Percentiles rank a stretch among this genome's conserved stretches.
Conservation (phyloP, 2,888 invertebrate genomes). For the Leptura quadrifasciata region DNA sequence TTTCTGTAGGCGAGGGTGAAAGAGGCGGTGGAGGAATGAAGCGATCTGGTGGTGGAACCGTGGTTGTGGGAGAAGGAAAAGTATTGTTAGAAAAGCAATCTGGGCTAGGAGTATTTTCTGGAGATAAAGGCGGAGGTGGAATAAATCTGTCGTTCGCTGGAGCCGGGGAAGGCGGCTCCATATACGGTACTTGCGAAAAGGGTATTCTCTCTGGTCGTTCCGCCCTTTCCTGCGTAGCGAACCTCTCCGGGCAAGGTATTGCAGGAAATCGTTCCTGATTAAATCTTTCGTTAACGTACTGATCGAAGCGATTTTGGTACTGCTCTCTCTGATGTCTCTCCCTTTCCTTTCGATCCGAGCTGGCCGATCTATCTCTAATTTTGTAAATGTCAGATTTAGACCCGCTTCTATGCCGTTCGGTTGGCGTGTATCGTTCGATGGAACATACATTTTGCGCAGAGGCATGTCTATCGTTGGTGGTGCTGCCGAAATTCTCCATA, state of each 20-base stretch:
- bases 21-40: slow-evolving; percentile 73
- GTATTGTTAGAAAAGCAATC: slow-evolving; percentile 78
- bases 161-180: slow-evolving; percentile 78
- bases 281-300: slow-evolving; percentile 59
- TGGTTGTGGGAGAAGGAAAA: slow-evolving; percentile 73
- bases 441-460: slow-evolving; percentile 64
- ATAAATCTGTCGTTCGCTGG: slow-evolving; percentile 73
- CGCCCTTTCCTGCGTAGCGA: slow-evolving; percentile 66
- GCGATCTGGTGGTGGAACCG: slow-evolving; percentile 77
- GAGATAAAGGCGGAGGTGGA: slow-evolving; percentile 79
- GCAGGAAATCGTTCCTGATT: slow-evolving; percentile 63
- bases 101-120: slow-evolving; percentile 73
- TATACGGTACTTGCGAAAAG: slow-evolving; percentile 70
- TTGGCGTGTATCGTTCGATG: slow-evolving; percentile 67
- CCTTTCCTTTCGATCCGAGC: slow-evolving; percentile 62
- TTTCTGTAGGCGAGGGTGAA: slow-evolving; percentile 70
- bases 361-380: slow-evolving; percentile 62
- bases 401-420: slow-evolving; percentile 64
- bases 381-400: slow-evolving; percentile 63
- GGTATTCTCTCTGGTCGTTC: slow-evolving; percentile 64
- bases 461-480: slow-evolving; percentile 51
- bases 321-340: slow-evolving; percentile 58
- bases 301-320: slow-evolving; percentile 57
- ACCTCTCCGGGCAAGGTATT: slow-evolving; percentile 72
- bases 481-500: slow-evolving; percentile 48